These are phyloP conservation scores for Manacus vitellinus DNA, from an alignment of 2,113 vertebrate genomes.

Conservation along the genomic window DNA sequence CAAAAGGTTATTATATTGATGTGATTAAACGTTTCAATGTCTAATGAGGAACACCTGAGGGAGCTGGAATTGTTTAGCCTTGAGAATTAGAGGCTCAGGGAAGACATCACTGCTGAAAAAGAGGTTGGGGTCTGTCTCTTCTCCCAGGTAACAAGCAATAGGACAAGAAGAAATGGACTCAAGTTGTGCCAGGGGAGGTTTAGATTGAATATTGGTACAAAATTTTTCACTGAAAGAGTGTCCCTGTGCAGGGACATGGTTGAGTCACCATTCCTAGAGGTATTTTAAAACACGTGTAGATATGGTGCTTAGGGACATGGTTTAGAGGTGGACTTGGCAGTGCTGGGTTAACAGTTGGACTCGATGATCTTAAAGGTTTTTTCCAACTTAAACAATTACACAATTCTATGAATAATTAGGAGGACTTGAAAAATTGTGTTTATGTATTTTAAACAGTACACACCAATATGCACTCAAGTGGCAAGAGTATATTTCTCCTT, in stretches of 20 bases:
- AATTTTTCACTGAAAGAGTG: background rate
- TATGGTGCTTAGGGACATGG: no score
- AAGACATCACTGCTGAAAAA: background rate
- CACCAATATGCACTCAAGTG: background rate
- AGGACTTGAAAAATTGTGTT: background rate
- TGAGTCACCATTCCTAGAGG: background rate
- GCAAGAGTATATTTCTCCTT: background rate
- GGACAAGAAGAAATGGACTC: background rate
- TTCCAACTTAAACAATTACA: background rate
- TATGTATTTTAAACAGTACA: background rate
- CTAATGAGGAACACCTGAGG: background rate
- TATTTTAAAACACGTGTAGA: rapidly evolving
- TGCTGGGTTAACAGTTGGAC: background rate
- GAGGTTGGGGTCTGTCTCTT: rapidly evolving
- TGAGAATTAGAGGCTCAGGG: background rate
- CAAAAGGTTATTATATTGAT: background rate
- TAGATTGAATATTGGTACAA: background rate
- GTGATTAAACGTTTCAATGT: background rate
- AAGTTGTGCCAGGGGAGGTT: background rate
- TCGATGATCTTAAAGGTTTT: background rate
- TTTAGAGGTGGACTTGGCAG: background rate
- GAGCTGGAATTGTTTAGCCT: background rate
- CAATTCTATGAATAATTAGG: background rate
- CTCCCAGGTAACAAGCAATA: background rate
- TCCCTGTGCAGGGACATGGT: no score